Evolutionary conservation across 2,113 vertebrate species (phyloP).

Genomic region (Andinoacara biseriatus): DNA sequence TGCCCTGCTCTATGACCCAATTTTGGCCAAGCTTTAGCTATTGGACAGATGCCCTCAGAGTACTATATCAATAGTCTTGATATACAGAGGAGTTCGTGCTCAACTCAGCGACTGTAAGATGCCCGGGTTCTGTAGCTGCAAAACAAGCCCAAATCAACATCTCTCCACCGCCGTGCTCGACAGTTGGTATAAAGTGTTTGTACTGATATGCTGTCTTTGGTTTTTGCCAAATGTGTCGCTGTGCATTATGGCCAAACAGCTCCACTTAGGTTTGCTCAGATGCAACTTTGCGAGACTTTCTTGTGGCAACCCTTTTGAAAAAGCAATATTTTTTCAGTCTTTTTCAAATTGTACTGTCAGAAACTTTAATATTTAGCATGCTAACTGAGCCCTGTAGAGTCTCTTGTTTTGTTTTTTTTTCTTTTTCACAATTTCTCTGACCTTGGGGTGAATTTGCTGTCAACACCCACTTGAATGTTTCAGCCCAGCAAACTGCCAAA

Average conservation of each 20-base stretch:
- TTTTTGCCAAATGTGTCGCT: not conserved
- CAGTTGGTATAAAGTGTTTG: not conserved
- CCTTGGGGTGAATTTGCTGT: too few relatives aligned
- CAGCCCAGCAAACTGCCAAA: not conserved
- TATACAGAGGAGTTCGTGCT: not conserved
- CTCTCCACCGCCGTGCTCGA: not conserved
- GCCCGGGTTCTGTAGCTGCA: not conserved
- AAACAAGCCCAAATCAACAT: constrained; percentile 3
- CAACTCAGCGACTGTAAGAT: not conserved
- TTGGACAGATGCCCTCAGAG: not conserved
- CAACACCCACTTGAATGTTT: not conserved
- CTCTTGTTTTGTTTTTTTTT: not conserved
- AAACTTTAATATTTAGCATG: not conserved
- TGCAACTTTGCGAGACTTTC: too few relatives aligned
- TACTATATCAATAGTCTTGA: not conserved
- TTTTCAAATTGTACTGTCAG: too few relatives aligned
- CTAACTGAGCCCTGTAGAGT: not conserved
- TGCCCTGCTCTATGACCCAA: not conserved
- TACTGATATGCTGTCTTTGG: not conserved
- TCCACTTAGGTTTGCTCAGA: too few relatives aligned
- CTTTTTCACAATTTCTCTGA: not conserved
- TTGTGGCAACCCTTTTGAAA: too few relatives aligned
- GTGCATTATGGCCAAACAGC: too few relatives aligned
- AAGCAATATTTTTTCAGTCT: too few relatives aligned
- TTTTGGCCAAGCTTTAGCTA: not conserved